These are phyloP conservation scores for Archips crataeganus DNA, from an alignment of 2,888 invertebrate genomes.

Conservation along the genomic window DNA sequence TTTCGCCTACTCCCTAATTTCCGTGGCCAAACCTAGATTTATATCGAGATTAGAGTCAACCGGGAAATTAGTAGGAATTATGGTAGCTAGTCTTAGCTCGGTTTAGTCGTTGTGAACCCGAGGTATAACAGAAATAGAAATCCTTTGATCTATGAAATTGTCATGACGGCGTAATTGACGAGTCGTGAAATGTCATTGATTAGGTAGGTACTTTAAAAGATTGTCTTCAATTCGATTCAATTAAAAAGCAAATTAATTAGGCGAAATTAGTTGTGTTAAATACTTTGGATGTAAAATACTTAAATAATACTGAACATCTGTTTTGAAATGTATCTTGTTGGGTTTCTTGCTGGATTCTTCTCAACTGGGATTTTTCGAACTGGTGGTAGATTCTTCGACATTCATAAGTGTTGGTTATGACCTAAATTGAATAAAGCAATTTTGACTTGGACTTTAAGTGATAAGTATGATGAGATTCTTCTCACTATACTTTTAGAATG, in stretches of 20 bases:
- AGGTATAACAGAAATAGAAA: slow-evolving; percentile 64
- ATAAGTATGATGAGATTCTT: no score
- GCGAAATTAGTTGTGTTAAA: no score
- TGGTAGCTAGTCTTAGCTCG: slow-evolving; percentile 57
- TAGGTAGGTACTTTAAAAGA: slow-evolving; percentile 1
- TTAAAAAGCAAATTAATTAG: background rate
- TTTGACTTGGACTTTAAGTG: no score
- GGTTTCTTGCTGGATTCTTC: no score
- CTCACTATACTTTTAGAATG: no score
- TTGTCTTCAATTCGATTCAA: background rate
- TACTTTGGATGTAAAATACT: no score
- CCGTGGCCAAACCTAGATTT: slow-evolving; percentile 48
- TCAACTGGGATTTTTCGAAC: no score
- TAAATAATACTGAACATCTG: no score
- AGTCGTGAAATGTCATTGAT: slow-evolving; percentile 51
- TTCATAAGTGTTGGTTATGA: no score
- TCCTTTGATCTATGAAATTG: slow-evolving; percentile 70
- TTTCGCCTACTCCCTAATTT: slow-evolving; percentile 53
- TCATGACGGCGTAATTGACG: slow-evolving; percentile 54
- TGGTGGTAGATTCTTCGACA: no score
- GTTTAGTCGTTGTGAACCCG: slow-evolving; percentile 64
- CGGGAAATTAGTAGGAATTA: slow-evolving; percentile 70
- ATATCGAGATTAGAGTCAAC: slow-evolving; percentile 53
- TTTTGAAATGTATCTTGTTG: no score
- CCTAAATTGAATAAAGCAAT: no score